These are phyloP conservation scores for Eulemur rubriventer DNA, from an alignment of 2,797 vertebrate species.

Conservation along the genomic window DNA sequence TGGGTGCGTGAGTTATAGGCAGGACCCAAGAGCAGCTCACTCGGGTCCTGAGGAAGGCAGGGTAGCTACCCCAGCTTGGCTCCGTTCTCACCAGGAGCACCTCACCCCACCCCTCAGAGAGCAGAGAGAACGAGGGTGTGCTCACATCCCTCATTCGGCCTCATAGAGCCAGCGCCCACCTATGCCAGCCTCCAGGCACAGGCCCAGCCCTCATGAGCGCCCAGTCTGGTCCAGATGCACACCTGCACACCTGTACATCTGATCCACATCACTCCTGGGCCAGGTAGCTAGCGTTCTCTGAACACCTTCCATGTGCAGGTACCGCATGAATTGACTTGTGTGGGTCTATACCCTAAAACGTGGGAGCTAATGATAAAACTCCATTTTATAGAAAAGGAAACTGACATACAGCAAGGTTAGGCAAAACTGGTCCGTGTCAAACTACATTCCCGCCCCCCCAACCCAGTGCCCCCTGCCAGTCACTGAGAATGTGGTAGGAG, in stretches of 20 bases:
- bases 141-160: neutral
- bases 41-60: neutral
- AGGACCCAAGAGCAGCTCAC: neutral
- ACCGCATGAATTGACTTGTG: neutral
- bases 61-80: neutral
- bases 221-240: neutral
- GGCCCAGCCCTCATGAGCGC: neutral
- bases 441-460: fast-evolving
- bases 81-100: neutral
- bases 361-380: neutral
- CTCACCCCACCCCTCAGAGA: neutral
- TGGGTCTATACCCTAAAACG: neutral
- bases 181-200: neutral
- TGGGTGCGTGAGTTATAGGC: neutral
- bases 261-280: neutral
- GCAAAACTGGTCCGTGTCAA: neutral
- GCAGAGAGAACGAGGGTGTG: neutral
- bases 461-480: fast-evolving
- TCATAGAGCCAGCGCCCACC: neutral
- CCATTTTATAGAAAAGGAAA: neutral
- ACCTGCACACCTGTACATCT: neutral
- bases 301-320: neutral
- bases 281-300: neutral
- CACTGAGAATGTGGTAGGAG: neutral
- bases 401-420: neutral